Percentiles rank a stretch among this genome's conserved stretches.
These are phyloP conservation scores for Drosophila gunungcola DNA, from an alignment of 1,140 invertebrate species.

Conservation along the genomic window DNA sequence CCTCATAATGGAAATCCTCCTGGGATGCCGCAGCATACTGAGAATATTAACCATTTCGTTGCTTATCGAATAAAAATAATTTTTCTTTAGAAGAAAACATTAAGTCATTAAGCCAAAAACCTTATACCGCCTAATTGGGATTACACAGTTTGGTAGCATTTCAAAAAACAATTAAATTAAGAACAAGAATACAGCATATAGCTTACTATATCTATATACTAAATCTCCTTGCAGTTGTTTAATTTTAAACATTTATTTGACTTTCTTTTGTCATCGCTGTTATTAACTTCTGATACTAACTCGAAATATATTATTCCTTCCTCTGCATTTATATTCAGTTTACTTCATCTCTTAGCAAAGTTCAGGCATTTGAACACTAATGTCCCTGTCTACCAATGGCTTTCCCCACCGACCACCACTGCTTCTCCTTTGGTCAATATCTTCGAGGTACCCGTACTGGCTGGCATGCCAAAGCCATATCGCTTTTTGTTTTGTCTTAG, in stretches of 20 bases:
- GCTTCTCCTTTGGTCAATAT: background rate
- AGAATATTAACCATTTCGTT: background rate
- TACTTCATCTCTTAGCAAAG: background rate
- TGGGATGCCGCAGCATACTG: background rate
- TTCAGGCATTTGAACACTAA: background rate
- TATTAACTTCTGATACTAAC: no score
- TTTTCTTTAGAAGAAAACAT: background rate
- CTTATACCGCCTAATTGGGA: no score
- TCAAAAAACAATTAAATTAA: no score
- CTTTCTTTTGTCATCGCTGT: no score
- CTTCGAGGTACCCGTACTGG: conserved; percentile 10
- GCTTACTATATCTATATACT: no score
- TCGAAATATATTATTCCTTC: no score
- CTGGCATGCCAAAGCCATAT: conserved; percentile 13
- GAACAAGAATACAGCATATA: no score
- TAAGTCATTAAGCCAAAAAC: no score
- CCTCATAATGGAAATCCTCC: background rate
- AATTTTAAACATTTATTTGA: no score
- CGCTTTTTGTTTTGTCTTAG: conserved; percentile 24
- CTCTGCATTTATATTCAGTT: background rate
- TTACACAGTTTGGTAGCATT: no score
- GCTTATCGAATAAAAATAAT: background rate
- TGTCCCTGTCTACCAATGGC: background rate
- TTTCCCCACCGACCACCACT: conserved; percentile 2
- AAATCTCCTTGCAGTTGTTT: no score